These are phyloP conservation scores for Nomada goodeniana DNA, from an alignment of 2,888 invertebrate species.

Conservation along the genomic window DNA sequence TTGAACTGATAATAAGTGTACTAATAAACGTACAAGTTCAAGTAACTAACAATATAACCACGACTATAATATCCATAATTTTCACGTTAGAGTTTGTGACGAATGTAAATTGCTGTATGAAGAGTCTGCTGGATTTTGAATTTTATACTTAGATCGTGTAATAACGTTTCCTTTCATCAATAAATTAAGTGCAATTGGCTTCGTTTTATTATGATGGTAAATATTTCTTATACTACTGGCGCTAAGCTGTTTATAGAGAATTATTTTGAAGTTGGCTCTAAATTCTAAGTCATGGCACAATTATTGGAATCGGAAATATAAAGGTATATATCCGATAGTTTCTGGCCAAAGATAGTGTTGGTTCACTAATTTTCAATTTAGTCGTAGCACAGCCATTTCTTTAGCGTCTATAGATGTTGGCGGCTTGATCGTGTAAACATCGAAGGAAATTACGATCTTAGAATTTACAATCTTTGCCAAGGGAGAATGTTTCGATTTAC, in stretches of 20 bases:
- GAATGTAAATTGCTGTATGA: background rate
- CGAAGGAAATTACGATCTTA: background rate
- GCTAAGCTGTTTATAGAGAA: no score
- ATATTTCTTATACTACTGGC: no score
- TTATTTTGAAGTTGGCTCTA: no score
- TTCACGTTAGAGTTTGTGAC: background rate
- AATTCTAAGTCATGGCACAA: no score
- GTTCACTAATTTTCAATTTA: background rate
- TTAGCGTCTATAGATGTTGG: background rate
- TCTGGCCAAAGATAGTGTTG: background rate
- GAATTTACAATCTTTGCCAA: conserved; percentile 31
- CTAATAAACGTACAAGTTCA: conserved; percentile 4
- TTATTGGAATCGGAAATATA: background rate
- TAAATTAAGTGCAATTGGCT: no score
- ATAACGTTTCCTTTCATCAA: no score
- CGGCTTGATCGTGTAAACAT: background rate
- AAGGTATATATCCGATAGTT: background rate
- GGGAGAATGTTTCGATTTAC: conserved; percentile 74
- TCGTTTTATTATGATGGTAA: no score
- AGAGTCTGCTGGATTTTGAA: no score
- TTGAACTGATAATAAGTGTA: conserved; percentile 30
- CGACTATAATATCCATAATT: background rate
- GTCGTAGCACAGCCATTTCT: conserved; percentile 16
- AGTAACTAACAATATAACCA: background rate
- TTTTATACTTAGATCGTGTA: no score